A percentile compares a stretch with the other conserved stretches of the same genome.
These are phyloP conservation scores for Tamandua tetradactyla DNA, from an alignment of 2,797 vertebrate genomes.

Conservation along the genomic window DNA sequence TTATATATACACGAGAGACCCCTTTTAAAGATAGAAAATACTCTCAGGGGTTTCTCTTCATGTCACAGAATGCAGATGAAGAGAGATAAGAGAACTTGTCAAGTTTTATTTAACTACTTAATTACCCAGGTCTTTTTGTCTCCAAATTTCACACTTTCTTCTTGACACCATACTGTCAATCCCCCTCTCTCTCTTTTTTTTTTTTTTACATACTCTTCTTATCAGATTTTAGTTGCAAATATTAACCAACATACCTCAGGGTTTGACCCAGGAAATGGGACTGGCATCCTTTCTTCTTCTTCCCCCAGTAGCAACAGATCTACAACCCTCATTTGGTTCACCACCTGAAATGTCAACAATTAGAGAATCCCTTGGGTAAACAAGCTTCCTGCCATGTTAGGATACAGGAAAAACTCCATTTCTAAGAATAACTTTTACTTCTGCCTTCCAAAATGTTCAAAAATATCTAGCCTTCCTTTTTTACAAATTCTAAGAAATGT, in stretches of 20 bases:
- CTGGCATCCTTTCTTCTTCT: neutral
- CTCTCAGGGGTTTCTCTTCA: neutral
- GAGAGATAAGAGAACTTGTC: neutral
- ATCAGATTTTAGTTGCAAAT: neutral
- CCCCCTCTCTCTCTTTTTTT: too few species aligned
- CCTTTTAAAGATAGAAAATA: neutral
- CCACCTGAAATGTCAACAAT: neutral
- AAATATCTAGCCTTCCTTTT: neutral
- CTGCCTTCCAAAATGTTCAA: neutral
- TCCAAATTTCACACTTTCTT: neutral
- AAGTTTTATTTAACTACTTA: neutral
- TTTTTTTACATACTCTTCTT: neutral
- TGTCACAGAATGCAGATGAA: neutral
- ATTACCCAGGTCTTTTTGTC: neutral
- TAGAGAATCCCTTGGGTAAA: neutral
- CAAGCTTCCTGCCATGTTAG: neutral
- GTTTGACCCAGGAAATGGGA: neutral
- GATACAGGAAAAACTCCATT: neutral
- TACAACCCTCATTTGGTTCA: neutral
- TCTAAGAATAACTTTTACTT: neutral
- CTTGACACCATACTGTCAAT: neutral
- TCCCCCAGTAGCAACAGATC: neutral
- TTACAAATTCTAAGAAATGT: neutral
- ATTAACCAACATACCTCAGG: neutral
- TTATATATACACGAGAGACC: too few species aligned